A percentile compares a stretch with the other conserved stretches of the same genome.
Evolutionary conservation across 2,888 invertebrate genomes (phyloP).

Genomic region (Nephrotoma appendiculata): DNA sequence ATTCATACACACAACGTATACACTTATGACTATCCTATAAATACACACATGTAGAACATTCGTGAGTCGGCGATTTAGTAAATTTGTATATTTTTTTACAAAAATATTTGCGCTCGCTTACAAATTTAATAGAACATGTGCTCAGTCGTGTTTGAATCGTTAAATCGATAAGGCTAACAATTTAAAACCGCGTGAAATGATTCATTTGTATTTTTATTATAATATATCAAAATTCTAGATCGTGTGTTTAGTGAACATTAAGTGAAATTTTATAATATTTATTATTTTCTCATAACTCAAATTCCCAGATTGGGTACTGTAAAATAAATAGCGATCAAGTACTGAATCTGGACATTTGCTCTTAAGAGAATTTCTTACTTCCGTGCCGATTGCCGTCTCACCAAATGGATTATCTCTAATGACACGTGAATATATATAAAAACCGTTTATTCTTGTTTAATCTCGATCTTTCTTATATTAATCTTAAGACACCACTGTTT

Average conservation of each 20-base stretch:
- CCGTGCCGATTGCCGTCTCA: background rate
- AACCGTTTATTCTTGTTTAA: background rate
- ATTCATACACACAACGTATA: background rate
- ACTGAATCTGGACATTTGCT: background rate
- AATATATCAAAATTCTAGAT: background rate
- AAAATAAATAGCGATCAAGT: background rate
- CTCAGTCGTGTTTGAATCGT: background rate
- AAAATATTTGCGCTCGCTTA: background rate
- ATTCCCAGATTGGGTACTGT: background rate
- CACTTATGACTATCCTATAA: background rate
- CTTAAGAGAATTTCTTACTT: background rate
- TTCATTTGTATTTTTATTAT: background rate
- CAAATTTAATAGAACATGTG: background rate
- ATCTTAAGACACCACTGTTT: background rate
- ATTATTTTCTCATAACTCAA: background rate
- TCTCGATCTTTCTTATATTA: background rate
- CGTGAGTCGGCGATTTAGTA: background rate
- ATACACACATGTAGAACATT: background rate
- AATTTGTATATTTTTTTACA: background rate
- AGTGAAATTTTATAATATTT: background rate
- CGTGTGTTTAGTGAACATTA: background rate
- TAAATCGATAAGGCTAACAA: background rate
- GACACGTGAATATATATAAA: background rate
- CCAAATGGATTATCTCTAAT: background rate
- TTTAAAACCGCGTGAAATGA: background rate